Evolutionary conservation across 23 tunicate genomes (phyloP).

Genomic region (Trididemnum clinides): DNA sequence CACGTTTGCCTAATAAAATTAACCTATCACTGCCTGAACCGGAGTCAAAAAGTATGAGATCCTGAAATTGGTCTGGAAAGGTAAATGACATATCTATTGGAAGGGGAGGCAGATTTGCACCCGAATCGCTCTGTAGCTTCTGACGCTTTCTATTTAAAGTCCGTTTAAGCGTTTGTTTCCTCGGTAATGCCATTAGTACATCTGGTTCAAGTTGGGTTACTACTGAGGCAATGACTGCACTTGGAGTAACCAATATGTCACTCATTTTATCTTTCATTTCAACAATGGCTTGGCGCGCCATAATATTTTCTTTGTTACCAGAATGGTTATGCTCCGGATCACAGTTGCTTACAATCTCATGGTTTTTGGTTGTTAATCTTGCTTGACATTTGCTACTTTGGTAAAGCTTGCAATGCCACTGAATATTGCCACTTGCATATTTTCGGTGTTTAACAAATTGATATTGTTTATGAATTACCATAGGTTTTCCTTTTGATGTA

Average conservation of each 20-base stretch:
- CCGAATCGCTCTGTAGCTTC: slow-evolving; percentile 28
- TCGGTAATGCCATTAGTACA: slow-evolving; percentile 47
- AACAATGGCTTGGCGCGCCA: slow-evolving; percentile 52
- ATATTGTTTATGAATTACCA: slow-evolving; percentile 42
- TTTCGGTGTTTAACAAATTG: slow-evolving; percentile 40
- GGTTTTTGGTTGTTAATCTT: slow-evolving; percentile 34
- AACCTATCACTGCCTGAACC: slow-evolving; percentile 4
- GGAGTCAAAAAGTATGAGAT: too few species aligned
- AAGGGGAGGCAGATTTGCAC: slow-evolving; percentile 32
- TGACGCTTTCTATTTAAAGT: slow-evolving; percentile 34
- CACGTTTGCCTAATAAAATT: slow-evolving; percentile 22
- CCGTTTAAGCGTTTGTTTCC: slow-evolving; percentile 30
- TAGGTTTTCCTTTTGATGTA: slow-evolving; percentile 38
- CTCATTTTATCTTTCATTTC: slow-evolving; percentile 46
- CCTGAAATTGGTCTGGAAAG: slow-evolving; percentile 36
- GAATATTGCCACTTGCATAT: slow-evolving; percentile 38
- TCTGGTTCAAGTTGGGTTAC: slow-evolving; percentile 44
- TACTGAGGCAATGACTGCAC: slow-evolving; percentile 41
- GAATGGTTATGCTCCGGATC: slow-evolving; percentile 39
- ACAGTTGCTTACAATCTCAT: slow-evolving; percentile 27
- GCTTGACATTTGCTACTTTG: slow-evolving; percentile 30
- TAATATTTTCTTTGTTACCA: slow-evolving; percentile 40
- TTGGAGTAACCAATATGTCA: slow-evolving; percentile 33
- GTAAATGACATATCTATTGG: slow-evolving; percentile 21
- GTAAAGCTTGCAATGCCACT: slow-evolving; percentile 45